Percentiles rank a stretch among this genome's conserved stretches.
Conservation (phyloP, 1,140 invertebrate species). For the Pseudomyrmex pallidus region DNA sequence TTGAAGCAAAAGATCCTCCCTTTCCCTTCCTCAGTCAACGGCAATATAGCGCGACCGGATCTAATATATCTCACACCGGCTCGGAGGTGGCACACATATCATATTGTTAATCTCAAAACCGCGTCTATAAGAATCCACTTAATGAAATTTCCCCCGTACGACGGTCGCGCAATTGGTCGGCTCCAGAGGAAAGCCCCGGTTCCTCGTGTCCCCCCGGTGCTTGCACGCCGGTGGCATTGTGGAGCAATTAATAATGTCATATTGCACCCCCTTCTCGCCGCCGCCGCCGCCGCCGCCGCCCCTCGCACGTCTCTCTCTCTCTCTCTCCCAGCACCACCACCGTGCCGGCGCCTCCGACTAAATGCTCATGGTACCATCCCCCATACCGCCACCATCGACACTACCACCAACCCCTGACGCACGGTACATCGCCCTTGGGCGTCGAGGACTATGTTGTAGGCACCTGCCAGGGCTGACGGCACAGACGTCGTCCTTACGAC, state of each 20-base stretch:
- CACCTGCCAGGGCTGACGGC: conserved; percentile 51
- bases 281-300: conserved; percentile 30
- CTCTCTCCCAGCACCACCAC: conserved; percentile 60
- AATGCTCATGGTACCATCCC: conserved; percentile 43
- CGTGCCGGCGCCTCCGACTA: conserved; percentile 47
- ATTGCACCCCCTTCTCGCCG: conserved; percentile 74
- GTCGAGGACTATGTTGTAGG: conserved; percentile 41
- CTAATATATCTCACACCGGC: conserved; percentile 77
- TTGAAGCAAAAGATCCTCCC: conserved; percentile 10
- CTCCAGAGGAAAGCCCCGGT: conserved; percentile 68
- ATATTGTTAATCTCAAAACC: conserved; percentile 83
- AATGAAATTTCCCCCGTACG: conserved; percentile 82
- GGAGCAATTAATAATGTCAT: conserved; percentile 84
- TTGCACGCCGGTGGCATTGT: conserved; percentile 77
- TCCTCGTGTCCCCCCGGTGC: conserved; percentile 56
- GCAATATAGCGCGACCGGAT: conserved; percentile 67
- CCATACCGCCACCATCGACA: conserved; percentile 54
- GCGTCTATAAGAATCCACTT: conserved; percentile 82
- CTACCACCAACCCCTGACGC: conserved; percentile 65
- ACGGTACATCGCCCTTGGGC: conserved; percentile 72
- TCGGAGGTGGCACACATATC: conserved; percentile 73
- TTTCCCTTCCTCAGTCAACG: conserved; percentile 8
- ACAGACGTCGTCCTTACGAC: background rate
- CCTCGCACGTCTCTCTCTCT: too few relatives aligned
- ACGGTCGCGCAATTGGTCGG: conserved; percentile 73